These are phyloP conservation scores for Enteromius trimaculatus DNA, from an alignment of 2,797 vertebrate species.

Conservation along the genomic window DNA sequence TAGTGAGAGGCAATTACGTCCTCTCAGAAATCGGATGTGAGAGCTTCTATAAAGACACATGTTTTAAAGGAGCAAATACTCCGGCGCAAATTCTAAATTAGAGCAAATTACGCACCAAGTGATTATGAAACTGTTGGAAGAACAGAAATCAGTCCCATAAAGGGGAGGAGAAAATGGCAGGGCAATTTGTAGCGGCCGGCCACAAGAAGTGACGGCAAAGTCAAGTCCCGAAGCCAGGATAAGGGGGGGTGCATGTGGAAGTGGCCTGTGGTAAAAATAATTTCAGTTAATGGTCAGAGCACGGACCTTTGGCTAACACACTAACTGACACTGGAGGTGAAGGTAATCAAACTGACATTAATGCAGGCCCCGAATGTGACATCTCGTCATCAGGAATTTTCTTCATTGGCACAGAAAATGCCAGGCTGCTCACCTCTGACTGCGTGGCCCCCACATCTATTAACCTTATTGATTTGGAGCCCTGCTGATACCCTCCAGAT, in stretches of 20 bases:
- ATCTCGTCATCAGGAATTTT: conserved; percentile 93
- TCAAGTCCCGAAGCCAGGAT: conserved; percentile 67
- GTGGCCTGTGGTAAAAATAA: conserved; percentile 85
- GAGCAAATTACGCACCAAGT: conserved; percentile 84
- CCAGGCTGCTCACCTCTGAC: conserved; percentile 92
- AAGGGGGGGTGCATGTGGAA: conserved; percentile 43
- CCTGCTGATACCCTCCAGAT: conserved; percentile 89
- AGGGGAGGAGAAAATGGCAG: conserved; percentile 69
- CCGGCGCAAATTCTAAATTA: conserved; percentile 76
- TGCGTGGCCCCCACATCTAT: conserved; percentile 92
- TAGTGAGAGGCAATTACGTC: conserved; percentile 66
- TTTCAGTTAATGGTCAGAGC: conserved; percentile 86
- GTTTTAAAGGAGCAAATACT: conserved; percentile 62
- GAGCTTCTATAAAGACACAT: conserved; percentile 63
- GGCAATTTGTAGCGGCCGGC: conserved; percentile 78
- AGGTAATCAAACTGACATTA: conserved; percentile 90
- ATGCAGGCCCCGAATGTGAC: conserved; percentile 85
- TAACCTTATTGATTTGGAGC: conserved; percentile 96
- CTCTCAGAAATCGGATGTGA: conserved; percentile 68
- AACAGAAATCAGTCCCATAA: conserved; percentile 81
- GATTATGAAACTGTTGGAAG: conserved; percentile 81
- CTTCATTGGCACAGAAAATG: conserved; percentile 92
- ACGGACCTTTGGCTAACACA: conserved; percentile 74
- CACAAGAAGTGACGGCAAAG: conserved; percentile 77
- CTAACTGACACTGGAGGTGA: conserved; percentile 76